phyloP scores from a whole-genome alignment of 2,113 vertebrate genomes.

The Tychaedon coryphoeus region DNA sequence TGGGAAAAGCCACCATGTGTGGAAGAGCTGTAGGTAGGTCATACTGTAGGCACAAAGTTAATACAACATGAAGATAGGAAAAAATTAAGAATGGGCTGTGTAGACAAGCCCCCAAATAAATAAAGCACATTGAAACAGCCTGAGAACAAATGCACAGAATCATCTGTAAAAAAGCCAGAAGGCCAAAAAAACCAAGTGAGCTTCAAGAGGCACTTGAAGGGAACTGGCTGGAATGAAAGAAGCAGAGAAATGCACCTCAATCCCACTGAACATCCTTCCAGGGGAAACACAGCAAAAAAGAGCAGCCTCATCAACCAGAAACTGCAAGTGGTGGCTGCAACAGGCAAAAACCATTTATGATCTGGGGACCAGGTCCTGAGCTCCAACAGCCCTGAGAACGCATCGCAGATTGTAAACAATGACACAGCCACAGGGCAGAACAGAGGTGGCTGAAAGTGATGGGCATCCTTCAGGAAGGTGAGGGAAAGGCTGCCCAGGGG shows the following conservation, averaged over 20 bases:
- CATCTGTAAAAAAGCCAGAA: not conserved
- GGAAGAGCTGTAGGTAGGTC: not conserved
- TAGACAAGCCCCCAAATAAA: not conserved
- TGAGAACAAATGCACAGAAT: not conserved
- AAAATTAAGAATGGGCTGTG: not conserved
- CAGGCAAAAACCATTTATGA: not conserved
- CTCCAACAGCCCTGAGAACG: not conserved
- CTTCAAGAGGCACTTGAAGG: not conserved
- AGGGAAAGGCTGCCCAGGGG: not conserved
- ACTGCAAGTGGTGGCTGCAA: fast-evolving
- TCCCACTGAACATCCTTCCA: not conserved
- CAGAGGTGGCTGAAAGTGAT: not conserved
- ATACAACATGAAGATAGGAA: not conserved
- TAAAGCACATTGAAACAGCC: not conserved
- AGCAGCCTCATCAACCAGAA: not conserved
- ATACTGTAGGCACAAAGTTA: not conserved
- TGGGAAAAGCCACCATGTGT: not conserved
- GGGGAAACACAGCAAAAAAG: not conserved
- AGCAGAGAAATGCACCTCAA: not conserved
- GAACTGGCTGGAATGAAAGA: not conserved
- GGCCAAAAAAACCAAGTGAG: not conserved
- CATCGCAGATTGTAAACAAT: fast-evolving
- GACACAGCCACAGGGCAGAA: not conserved
- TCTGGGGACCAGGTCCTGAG: not conserved
- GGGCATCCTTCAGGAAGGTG: not conserved